Base-by-base conservation (phyloP, 2,113 vertebrate species). In the Oenanthe melanoleuca region DNA sequence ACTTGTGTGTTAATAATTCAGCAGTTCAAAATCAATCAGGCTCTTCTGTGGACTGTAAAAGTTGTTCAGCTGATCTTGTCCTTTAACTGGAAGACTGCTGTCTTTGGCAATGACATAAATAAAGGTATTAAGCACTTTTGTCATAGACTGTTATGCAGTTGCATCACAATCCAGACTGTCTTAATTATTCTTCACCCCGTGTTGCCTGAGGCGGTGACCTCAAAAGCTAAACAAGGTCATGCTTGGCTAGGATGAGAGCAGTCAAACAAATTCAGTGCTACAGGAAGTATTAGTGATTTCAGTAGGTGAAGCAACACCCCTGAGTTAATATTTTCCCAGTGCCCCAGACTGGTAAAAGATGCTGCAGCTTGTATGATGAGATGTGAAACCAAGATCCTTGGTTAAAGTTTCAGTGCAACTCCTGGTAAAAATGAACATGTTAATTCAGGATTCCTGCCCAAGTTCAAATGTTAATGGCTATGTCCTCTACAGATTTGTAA, bases 111-210 rank as follows among this genome's bases (percentile, higher is more conserved):
- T 89, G 38, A 74, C 71, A 78, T 75, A 66, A 89, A 73, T 72
- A 80, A 50, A 91, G 56, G 73, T 37, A 82, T 84, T 89, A 88
- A 85, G 42, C 57, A 50, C 50, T 87, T 89, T 85, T 91, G 42
- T 85, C 45, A 44, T 88, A 47, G 81, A 80, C 89, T 82, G 19
- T 82, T 67, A 78, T 60, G 49, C 59, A 86, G 74, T 80, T 96
- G 74, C 94, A 83, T 94, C 88, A 88, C 55, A 83, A 40, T 89
- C 52, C 82, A 94, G 79, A 90, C 89, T 86, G 45, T 94, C 67
- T 95, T 74, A 93, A 95, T 95, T 89, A 92, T 94, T 91, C 85
- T 88, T 94, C 78, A 64, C 64, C 52, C 56, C 19, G 4, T 44
- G 16, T 31, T 92, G 60, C 85, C 82, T 80, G 52, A 66, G 85